A percentile compares a stretch with the other conserved stretches of the same genome.
phyloP scores from a whole-genome alignment of 1,140 invertebrate genomes.

The Drosophila chauvacae region DNA sequence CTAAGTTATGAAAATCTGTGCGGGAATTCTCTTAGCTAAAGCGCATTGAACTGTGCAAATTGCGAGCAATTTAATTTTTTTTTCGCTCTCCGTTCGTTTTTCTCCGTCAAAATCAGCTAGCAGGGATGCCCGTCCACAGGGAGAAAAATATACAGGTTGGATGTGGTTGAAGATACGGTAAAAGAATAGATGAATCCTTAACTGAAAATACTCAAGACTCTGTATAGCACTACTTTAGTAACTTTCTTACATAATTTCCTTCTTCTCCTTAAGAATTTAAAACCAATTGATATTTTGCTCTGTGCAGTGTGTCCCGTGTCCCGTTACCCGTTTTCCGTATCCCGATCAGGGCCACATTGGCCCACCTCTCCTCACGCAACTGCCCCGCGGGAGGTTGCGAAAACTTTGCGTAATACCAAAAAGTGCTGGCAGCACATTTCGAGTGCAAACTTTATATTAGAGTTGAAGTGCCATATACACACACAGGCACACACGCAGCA shows the following conservation, averaged over 20 bases:
- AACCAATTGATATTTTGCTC: neutral
- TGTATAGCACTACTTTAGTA: neutral
- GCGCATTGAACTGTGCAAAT: constrained; percentile 83
- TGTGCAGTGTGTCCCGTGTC: neutral
- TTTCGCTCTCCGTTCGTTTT: constrained; percentile 35
- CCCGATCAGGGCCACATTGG: constrained; percentile 21
- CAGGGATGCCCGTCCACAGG: constrained; percentile 13
- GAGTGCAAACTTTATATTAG: constrained; percentile 82
- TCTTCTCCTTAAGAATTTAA: too few species aligned
- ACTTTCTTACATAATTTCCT: neutral
- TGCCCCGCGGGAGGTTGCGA: constrained; percentile 55
- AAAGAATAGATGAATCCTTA: too few species aligned
- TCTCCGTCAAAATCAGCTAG: constrained; percentile 59
- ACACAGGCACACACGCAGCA: constrained; percentile 46
- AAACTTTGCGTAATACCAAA: constrained; percentile 82
- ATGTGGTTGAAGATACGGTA: neutral
- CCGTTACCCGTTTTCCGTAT: constrained; percentile 13
- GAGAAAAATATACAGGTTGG: neutral
- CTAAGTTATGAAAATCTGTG: constrained; percentile 82
- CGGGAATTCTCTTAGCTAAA: constrained; percentile 72
- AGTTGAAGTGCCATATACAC: constrained; percentile 77
- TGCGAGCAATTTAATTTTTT: constrained; percentile 80
- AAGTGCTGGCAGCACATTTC: constrained; percentile 81
- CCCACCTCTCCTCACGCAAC: constrained; percentile 42
- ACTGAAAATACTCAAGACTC: neutral